Conservation (phyloP, 2,113 vertebrate genomes). For the Acanthisitta chloris region DNA sequence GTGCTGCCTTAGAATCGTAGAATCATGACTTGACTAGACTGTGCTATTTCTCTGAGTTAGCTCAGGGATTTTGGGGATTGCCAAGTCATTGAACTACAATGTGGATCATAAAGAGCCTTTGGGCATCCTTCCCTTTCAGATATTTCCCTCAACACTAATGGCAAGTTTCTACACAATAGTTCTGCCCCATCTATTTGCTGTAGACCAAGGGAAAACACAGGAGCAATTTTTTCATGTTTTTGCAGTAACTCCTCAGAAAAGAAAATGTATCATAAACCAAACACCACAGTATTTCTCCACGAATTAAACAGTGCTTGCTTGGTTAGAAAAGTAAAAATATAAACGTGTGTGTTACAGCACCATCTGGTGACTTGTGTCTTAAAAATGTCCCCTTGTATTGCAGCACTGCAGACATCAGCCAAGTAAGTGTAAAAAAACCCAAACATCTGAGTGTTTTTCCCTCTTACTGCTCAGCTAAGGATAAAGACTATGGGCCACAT, state of each 20-base stretch:
- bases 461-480: background rate
- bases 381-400: background rate
- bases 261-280: background rate
- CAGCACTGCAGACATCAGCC: background rate
- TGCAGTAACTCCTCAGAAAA: background rate
- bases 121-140: background rate
- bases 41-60: background rate
- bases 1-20: background rate
- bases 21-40: background rate
- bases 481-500: background rate
- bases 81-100: background rate
- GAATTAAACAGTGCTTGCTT: background rate
- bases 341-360: conserved; percentile 43
- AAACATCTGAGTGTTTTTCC: background rate
- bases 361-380: conserved; percentile 43
- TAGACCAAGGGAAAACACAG: background rate
- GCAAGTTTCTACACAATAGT: background rate
- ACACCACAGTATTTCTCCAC: background rate
- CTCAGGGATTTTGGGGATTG: background rate
- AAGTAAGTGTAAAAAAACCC: background rate
- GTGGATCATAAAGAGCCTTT: background rate
- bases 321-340: background rate
- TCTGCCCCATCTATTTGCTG: background rate
- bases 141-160: background rate
- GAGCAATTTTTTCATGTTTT: background rate